phyloP scores from a whole-genome alignment of 1,140 invertebrate genomes.

The Drosophila suzukii region DNA sequence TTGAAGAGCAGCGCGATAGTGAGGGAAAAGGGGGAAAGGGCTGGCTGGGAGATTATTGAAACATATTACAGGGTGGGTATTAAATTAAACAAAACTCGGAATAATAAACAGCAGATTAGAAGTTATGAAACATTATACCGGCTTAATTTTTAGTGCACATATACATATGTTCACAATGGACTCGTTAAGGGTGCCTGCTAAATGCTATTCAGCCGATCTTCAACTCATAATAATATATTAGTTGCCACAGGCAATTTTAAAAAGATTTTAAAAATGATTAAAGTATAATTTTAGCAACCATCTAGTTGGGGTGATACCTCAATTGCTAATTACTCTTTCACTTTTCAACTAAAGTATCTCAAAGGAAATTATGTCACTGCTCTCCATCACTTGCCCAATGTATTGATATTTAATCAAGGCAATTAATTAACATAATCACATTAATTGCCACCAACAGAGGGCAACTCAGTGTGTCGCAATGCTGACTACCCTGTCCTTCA shows the following conservation, averaged over 20 bases:
- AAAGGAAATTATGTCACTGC: slow-evolving; percentile 12
- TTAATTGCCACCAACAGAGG: slow-evolving; percentile 37
- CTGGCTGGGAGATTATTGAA: slow-evolving; percentile 13
- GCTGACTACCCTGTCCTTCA: not conserved
- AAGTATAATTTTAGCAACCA: not conserved
- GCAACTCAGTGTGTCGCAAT: slow-evolving; percentile 14
- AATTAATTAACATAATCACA: slow-evolving; percentile 69
- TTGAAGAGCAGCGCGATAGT: slow-evolving; percentile 13
- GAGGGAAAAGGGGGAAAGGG: slow-evolving; percentile 1
- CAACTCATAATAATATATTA: not conserved
- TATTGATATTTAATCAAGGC: slow-evolving; percentile 68
- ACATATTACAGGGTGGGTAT: slow-evolving; percentile 32
- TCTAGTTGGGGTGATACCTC: too few species aligned
- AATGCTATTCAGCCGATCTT: not conserved
- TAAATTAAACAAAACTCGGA: slow-evolving; percentile 25
- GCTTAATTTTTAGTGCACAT: slow-evolving; percentile 1
- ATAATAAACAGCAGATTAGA: slow-evolving; percentile 28
- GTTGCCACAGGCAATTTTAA: not conserved
- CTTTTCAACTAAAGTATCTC: not conserved
- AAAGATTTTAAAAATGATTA: not conserved
- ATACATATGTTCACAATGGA: not conserved
- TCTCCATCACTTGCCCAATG: slow-evolving; percentile 24
- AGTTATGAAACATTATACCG: slow-evolving; percentile 28
- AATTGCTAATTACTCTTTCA: too few species aligned
- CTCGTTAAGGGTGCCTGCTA: not conserved